Evolutionary conservation across 2,888 invertebrate species (phyloP).

Genomic region (Rhopalosiphum nymphaeae): DNA sequence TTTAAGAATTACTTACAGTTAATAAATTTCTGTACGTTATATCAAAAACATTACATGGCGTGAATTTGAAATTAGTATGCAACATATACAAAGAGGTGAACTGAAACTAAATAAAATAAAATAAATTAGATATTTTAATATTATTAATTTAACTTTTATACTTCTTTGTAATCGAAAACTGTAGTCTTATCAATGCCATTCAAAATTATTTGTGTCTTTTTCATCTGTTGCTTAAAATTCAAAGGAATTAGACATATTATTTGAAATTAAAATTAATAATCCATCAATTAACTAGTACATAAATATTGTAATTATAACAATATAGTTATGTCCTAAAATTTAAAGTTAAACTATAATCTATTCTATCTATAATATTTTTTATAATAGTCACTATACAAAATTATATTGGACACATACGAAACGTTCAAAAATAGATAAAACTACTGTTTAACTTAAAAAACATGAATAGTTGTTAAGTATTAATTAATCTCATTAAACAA

Average conservation of each 20-base stretch:
- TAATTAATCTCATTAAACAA: background rate
- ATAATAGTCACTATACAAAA: background rate
- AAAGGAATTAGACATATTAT: background rate
- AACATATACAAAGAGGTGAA: constrained; percentile 41
- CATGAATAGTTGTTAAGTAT: background rate
- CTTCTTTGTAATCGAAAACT: background rate
- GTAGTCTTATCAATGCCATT: background rate
- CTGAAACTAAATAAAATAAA: background rate
- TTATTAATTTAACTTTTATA: background rate
- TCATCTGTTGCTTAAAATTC: constrained; percentile 12
- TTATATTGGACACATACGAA: background rate
- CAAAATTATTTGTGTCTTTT: background rate
- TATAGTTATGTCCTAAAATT: background rate
- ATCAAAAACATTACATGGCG: constrained; percentile 40
- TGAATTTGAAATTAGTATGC: constrained; percentile 37
- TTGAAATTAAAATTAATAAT: background rate
- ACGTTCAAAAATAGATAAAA: background rate
- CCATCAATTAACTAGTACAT: background rate
- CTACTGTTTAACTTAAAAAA: background rate
- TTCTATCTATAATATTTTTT: background rate
- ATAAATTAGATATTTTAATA: background rate
- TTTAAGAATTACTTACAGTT: background rate
- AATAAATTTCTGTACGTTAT: constrained; percentile 9
- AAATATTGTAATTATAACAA: background rate
- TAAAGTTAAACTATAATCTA: background rate